Conservation (phyloP, 1,140 invertebrate genomes). For the Anastrepha obliqua region DNA sequence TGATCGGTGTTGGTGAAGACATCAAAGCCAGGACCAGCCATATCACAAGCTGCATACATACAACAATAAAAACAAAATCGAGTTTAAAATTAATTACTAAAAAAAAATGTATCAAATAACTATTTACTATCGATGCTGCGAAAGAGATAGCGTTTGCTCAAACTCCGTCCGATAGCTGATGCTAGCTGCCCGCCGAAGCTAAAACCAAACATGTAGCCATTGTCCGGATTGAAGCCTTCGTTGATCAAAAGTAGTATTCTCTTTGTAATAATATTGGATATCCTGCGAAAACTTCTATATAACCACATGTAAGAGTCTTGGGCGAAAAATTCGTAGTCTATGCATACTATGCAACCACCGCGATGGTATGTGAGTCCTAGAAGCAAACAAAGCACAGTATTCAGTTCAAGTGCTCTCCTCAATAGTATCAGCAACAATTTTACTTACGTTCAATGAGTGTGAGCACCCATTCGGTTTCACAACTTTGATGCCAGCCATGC, state of each 20-base stretch:
- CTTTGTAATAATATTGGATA: slow-evolving; percentile 62
- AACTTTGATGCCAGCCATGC: slow-evolving; percentile 72
- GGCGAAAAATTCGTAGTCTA: slow-evolving; percentile 67
- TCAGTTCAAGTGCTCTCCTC: background rate
- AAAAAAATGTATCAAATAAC: background rate
- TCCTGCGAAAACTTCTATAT: slow-evolving; percentile 63
- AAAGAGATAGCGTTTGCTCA: slow-evolving; percentile 60
- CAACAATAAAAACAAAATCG: background rate
- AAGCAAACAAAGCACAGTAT: slow-evolving; percentile 54
- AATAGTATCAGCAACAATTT: background rate
- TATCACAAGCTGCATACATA: slow-evolving; percentile 66
- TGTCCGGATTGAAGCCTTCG: slow-evolving; percentile 65
- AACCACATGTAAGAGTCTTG: slow-evolving; percentile 67
- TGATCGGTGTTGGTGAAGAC: slow-evolving; percentile 63
- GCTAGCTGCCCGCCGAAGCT: slow-evolving; percentile 71
- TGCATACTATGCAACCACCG: slow-evolving; percentile 71
- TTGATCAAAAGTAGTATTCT: slow-evolving; percentile 62
- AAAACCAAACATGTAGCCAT: slow-evolving; percentile 71
- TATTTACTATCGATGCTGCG: slow-evolving; percentile 64
- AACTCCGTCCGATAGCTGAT: slow-evolving; percentile 64
- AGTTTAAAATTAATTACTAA: background rate
- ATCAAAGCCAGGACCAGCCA: slow-evolving; percentile 73
- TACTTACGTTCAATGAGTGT: slow-evolving; percentile 68
- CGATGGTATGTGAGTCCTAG: slow-evolving; percentile 68
- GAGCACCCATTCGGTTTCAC: slow-evolving; percentile 66